Evolutionary conservation across 2,888 invertebrate species (phyloP).

Genomic region (Agrotis exclamationis): DNA sequence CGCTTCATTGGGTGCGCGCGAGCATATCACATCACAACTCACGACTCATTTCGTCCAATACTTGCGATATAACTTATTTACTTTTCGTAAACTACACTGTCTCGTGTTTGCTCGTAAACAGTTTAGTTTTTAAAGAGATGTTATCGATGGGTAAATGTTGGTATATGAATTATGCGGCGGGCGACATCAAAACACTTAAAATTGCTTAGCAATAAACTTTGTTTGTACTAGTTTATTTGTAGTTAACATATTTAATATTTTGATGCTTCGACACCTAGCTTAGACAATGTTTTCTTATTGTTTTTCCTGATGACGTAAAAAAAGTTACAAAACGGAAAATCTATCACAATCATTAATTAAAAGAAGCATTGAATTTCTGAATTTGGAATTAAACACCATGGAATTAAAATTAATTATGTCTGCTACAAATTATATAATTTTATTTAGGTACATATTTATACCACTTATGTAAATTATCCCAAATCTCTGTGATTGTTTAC

Average conservation of each 20-base stretch:
- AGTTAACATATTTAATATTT: background rate
- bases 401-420: too few relatives aligned
- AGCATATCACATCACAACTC: conserved; percentile 50
- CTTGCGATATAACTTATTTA: conserved; percentile 49
- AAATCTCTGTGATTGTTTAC: background rate
- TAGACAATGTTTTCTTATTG: background rate
- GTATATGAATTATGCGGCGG: conserved; percentile 19
- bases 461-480: background rate
- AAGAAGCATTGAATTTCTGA: background rate
- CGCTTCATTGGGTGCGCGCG: conserved; percentile 66
- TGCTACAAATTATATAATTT: too few relatives aligned
- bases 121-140: conserved; percentile 35
- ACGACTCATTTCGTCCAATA: conserved; percentile 34
- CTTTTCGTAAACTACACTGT: conserved; percentile 13
- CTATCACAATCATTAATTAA: background rate
- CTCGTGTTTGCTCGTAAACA: conserved; percentile 28
- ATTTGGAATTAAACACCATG: background rate
- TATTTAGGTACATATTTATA: background rate
- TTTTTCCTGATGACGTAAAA: background rate
- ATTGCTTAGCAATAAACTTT: background rate
- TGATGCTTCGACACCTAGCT: background rate
- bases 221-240: conserved; percentile 25
- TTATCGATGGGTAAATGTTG: conserved; percentile 47
- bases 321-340: background rate
- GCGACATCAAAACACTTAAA: conserved; percentile 2